Evolutionary conservation across 1,140 invertebrate species (phyloP).

Genomic region (Brachionus plicatilis): DNA sequence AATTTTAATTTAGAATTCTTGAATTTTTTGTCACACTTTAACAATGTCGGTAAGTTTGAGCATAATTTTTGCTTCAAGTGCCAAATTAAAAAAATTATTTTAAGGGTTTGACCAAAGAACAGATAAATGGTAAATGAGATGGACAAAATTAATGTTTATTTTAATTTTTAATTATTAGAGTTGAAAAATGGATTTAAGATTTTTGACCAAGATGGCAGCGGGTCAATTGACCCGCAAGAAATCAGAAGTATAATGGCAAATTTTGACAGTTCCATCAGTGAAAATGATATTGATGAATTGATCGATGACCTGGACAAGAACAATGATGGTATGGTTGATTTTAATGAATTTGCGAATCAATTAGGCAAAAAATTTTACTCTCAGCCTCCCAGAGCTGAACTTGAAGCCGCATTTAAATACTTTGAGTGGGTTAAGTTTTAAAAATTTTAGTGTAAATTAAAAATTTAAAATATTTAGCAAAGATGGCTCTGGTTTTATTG

Average conservation of each 20-base stretch:
- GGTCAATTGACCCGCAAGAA: neutral
- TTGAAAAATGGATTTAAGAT: neutral
- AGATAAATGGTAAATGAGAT: slow-evolving; percentile 9
- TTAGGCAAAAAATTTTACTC: slow-evolving; percentile 26
- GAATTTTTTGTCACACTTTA: neutral
- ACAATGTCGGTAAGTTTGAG: neutral
- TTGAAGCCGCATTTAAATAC: slow-evolving; percentile 33
- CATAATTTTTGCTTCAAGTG: neutral
- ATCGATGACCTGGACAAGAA: slow-evolving; percentile 23
- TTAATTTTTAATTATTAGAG: neutral
- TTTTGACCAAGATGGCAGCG: slow-evolving; percentile 35
- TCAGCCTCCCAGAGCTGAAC: neutral
- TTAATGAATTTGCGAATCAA: slow-evolving; percentile 16
- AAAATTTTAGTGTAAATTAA: neutral
- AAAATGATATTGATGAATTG: neutral
- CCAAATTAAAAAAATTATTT: neutral
- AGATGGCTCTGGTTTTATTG: slow-evolving; percentile 25
- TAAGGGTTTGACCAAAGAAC: neutral
- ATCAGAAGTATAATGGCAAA: neutral
- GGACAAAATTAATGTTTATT: neutral
- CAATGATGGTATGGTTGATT: slow-evolving; percentile 9
- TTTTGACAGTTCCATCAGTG: neutral
- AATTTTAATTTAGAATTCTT: neutral
- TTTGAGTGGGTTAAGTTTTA: neutral
- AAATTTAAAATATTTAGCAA: neutral